Evolutionary conservation across 2,888 invertebrate genomes (phyloP), one percentile per base, ranked within the genome.

Genomic region (Carterocephalus palaemon): DNA sequence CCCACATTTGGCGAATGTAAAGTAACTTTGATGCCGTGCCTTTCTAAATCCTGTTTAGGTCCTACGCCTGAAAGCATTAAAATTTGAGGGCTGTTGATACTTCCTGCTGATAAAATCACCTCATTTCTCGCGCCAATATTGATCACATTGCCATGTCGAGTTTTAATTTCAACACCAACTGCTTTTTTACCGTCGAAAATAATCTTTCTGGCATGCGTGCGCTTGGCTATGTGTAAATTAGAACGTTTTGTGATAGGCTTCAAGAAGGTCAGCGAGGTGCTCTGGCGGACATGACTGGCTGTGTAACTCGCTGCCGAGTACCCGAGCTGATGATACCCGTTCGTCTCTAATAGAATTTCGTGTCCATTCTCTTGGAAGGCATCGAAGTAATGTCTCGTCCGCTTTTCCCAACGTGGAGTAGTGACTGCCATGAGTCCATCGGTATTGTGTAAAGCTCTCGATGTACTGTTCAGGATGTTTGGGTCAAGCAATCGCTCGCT

Each of bases 21-120:
- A 5, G 66, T 8, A 0, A 69, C 49, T 28, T 62, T 19, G 15
- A 76, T 70, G 6, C 53, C 52, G 16, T 65, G 50, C 46, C 68
- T 56, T 26, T 60, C 17, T 9, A 79, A 61, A 53, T 78, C 64
- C 1, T 64, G 46, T 29, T 55, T 60, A 1, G 73, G 70, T 4
- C 79, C 79, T 10, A 79, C 59, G 1, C 79, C 78, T 2, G 78
- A 79, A 3, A 75, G 45, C 75, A 79, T 76, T 4, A 79, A 48
- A 4, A 79, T 26, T 37, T 76, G 65, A 0, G 79, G 78, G 33
- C 64, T 68, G 23, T 65, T 74, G 1, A 77, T 51, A 7, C 70
- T 54, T 2, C 78, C 78, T 4, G 75, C 72, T 7, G 75, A 77
- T 34, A 79, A 17, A 13, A 79, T 60, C 0, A 77, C 57, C 60